Percentiles rank a stretch among this genome's conserved stretches.
phyloP scores from a whole-genome alignment of 2,113 vertebrate species.

The Pungitius pungitius region DNA sequence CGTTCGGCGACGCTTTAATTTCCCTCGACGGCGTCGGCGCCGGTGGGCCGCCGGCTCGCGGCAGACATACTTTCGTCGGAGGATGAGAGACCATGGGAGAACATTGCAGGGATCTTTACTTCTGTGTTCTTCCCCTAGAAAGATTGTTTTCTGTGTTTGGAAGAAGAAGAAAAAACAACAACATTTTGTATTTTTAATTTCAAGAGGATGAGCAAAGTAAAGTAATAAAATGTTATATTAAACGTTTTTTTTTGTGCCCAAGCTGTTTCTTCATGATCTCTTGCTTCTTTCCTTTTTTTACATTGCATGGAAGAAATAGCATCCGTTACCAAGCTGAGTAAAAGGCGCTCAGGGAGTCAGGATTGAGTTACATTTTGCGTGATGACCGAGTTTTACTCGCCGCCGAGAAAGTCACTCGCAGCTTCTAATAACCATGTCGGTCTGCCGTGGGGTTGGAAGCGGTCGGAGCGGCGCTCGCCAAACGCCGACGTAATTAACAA shows the following conservation, averaged over 20 bases:
- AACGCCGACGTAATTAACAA: neutral
- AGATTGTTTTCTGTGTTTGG: neutral
- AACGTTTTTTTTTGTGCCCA: too few relatives aligned
- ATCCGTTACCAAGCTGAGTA: neutral
- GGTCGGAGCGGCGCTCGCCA: neutral
- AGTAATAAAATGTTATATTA: too few relatives aligned
- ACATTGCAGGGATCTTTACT: constrained; percentile 23
- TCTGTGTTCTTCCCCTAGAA: constrained; percentile 20
- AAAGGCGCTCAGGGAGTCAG: neutral
- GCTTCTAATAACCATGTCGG: neutral
- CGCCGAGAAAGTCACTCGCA: neutral
- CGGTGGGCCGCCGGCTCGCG: constrained; percentile 69
- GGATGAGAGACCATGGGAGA: constrained; percentile 46
- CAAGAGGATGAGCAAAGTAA: too few relatives aligned
- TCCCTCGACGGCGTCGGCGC: constrained; percentile 75
- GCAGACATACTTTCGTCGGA: constrained; percentile 61
- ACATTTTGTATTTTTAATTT: too few relatives aligned
- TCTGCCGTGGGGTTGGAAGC: neutral
- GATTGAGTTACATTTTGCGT: neutral
- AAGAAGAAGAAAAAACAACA: too few relatives aligned
- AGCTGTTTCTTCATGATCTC: too few relatives aligned
- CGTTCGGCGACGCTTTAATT: constrained; percentile 85
- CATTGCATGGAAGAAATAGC: neutral
- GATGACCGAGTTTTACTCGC: neutral
- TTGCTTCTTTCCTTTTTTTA: too few relatives aligned